Evolutionary conservation across 2,888 invertebrate species (phyloP).

Genomic region (Hydriomena furcata): DNA sequence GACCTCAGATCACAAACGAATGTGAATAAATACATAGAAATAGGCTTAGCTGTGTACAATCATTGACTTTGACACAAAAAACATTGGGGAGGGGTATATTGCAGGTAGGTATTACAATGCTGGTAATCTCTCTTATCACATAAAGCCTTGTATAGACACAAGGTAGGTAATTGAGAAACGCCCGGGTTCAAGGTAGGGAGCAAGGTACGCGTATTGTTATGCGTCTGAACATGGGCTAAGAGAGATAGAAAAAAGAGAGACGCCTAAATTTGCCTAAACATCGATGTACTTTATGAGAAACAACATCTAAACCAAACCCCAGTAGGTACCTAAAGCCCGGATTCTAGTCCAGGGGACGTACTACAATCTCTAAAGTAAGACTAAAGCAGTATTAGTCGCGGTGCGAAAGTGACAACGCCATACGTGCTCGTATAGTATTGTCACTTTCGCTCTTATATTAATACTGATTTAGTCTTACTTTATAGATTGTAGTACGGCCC

Average conservation of each 20-base stretch:
- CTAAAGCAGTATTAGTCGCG: too few relatives aligned
- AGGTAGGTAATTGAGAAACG: too few relatives aligned
- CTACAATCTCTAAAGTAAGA: too few relatives aligned
- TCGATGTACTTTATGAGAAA: slow-evolving; percentile 40
- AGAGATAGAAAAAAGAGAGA: slow-evolving; percentile 3
- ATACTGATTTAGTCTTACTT: too few relatives aligned
- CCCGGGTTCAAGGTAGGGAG: too few relatives aligned
- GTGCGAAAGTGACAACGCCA: too few relatives aligned
- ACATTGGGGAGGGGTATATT: not conserved
- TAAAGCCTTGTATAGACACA: slow-evolving; percentile 6
- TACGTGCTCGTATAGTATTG: too few relatives aligned
- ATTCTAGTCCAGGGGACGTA: too few relatives aligned
- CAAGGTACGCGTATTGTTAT: not conserved
- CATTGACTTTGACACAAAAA: not conserved
- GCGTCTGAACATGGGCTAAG: not conserved
- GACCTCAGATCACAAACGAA: slow-evolving; percentile 49
- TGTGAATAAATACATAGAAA: slow-evolving; percentile 39
- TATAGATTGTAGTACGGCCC: too few relatives aligned
- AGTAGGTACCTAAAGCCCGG: slow-evolving; percentile 33
- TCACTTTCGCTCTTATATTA: too few relatives aligned
- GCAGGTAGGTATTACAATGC: slow-evolving; percentile 9
- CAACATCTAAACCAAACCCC: slow-evolving; percentile 38
- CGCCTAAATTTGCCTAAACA: slow-evolving; percentile 8
- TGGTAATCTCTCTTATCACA: not conserved
- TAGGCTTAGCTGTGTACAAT: not conserved